Evolutionary conservation across 2,888 invertebrate species (phyloP).

Genomic region (Harpalus rufipes): DNA sequence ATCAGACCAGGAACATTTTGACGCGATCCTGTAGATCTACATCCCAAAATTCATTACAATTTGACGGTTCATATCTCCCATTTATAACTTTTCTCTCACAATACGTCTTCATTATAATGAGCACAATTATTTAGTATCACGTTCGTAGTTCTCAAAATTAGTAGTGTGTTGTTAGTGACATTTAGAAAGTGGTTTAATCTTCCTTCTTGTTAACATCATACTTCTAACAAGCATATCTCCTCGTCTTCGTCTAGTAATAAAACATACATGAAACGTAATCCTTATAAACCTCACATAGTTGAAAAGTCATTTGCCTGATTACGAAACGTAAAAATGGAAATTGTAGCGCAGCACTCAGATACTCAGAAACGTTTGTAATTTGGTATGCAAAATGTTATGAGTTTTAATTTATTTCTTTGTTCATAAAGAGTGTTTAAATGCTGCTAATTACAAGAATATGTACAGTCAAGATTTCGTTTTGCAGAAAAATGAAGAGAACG

Average conservation of each 20-base stretch:
- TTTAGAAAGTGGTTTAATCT: constrained; percentile 56
- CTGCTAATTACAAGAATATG: constrained; percentile 3
- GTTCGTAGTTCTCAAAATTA: constrained; percentile 4
- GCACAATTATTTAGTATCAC: not conserved
- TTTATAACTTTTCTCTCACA: too few relatives aligned
- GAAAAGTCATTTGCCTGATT: not conserved
- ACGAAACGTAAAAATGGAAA: not conserved
- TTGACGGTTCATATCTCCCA: too few relatives aligned
- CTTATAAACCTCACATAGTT: not conserved
- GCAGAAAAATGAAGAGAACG: not conserved
- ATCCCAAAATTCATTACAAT: too few relatives aligned
- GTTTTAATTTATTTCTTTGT: constrained; percentile 1
- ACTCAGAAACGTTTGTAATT: not conserved
- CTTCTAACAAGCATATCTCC: too few relatives aligned
- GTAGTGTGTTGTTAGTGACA: constrained; percentile 47
- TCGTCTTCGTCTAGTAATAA: not conserved
- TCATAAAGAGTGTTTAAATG: constrained; percentile 1
- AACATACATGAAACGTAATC: not conserved
- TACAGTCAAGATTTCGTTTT: constrained; percentile 2
- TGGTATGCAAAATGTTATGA: constrained; percentile 6
- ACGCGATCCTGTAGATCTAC: too few relatives aligned
- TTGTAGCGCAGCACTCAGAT: not conserved
- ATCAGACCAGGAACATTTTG: too few relatives aligned
- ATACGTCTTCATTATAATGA: too few relatives aligned
- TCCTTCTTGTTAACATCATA: constrained; percentile 6